Percentiles rank a stretch among this genome's conserved stretches.
phyloP scores from a whole-genome alignment of 2,888 invertebrate species.

The Stictocephala bisonia region DNA sequence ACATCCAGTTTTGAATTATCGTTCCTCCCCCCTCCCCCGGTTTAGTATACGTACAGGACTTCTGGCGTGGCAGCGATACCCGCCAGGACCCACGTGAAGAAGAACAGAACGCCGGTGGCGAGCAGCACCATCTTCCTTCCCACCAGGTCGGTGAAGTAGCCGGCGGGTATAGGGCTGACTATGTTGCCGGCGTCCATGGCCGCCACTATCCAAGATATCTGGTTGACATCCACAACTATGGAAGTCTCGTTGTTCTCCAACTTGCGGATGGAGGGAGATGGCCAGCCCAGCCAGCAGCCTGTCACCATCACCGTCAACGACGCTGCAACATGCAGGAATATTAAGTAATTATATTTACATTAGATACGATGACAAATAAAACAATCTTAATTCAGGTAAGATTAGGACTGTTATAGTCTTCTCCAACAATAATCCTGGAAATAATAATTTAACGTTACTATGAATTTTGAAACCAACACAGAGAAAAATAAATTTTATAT shows the following conservation, averaged over 20 bases:
- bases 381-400: no score
- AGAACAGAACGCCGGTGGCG: conserved; percentile 37
- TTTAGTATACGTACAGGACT: no score
- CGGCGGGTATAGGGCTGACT: conserved; percentile 45
- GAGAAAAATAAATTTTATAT: no score
- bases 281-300: conserved; percentile 48
- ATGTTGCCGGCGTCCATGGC: conserved; percentile 45
- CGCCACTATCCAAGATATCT: conserved; percentile 46
- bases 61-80: conserved; percentile 35
- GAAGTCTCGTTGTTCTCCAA: conserved; percentile 36
- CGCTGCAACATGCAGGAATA: no score
- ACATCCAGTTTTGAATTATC: no score
- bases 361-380: no score
- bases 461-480: no score
- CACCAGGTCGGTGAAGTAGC: conserved; percentile 40
- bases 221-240: conserved; percentile 15
- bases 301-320: conserved; percentile 45
- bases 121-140: conserved; percentile 40
- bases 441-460: no score
- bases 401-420: no score
- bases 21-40: no score
- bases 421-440: no score
- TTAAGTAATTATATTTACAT: no score
- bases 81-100: conserved; percentile 42
- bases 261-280: conserved; percentile 42